phyloP scores from a whole-genome alignment of 2,113 vertebrate genomes.

The Pterocles gutturalis region DNA sequence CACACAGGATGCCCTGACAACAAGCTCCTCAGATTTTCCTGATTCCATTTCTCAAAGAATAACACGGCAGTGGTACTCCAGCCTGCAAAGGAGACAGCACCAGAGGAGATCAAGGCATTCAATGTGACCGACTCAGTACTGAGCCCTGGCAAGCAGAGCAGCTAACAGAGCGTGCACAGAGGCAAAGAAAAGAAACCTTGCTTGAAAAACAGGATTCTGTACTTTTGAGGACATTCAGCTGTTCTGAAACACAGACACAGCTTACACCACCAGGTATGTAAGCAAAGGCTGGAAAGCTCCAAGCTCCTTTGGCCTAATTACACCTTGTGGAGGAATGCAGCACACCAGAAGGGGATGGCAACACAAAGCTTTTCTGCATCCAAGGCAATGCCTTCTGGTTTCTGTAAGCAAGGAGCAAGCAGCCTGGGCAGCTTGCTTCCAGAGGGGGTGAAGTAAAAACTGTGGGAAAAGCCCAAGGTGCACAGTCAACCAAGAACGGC shows the following conservation, averaged over 20 bases:
- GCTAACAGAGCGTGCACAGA: background rate
- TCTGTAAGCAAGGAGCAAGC: background rate
- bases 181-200: background rate
- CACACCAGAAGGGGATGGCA: background rate
- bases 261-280: background rate
- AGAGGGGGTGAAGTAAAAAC: background rate
- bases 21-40: background rate
- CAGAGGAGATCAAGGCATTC: background rate
- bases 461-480: background rate
- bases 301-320: background rate
- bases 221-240: background rate
- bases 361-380: background rate
- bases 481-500: background rate
- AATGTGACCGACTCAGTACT: background rate
- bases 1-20: background rate
- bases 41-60: background rate
- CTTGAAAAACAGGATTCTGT: background rate
- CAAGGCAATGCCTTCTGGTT: background rate
- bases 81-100: background rate
- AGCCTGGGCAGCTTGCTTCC: background rate
- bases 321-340: background rate
- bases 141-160: background rate
- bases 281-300: background rate
- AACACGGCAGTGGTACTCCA: background rate
- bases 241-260: background rate